Conservation (phyloP, 2,113 vertebrate genomes). For the Haemorhous mexicanus region DNA sequence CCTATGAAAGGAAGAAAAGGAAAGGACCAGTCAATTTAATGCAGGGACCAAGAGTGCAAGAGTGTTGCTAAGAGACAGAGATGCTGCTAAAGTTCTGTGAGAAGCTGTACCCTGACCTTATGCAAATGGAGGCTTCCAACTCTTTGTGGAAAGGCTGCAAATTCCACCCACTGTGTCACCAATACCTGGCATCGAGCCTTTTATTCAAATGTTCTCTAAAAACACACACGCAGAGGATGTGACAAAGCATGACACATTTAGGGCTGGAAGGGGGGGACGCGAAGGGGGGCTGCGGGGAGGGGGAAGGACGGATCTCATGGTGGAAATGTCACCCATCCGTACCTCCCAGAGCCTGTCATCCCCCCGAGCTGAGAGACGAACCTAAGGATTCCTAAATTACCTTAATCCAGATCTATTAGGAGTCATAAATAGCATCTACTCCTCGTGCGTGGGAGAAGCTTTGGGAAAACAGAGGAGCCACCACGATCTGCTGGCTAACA, state of each 20-base stretch:
- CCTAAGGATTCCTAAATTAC: slow-evolving; percentile 70
- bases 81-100: slow-evolving; percentile 96
- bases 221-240: slow-evolving; percentile 78
- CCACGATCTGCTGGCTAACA: not conserved
- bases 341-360: slow-evolving; percentile 64
- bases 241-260: slow-evolving; percentile 79
- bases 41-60: slow-evolving; percentile 87
- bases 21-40: slow-evolving; percentile 92
- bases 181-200: slow-evolving; percentile 91
- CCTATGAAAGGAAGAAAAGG: slow-evolving; percentile 94
- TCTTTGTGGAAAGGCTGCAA: slow-evolving; percentile 88
- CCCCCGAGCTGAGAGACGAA: slow-evolving; percentile 37
- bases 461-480: not conserved
- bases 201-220: slow-evolving; percentile 86
- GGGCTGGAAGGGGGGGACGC: slow-evolving; percentile 40
- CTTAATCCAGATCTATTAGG: slow-evolving; percentile 72
- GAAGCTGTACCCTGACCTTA: slow-evolving; percentile 94
- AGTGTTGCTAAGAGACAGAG: slow-evolving; percentile 99
- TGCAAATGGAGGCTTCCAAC: slow-evolving; percentile 93
- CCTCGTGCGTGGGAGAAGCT: not conserved
- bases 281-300: not conserved
- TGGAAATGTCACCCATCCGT: slow-evolving; percentile 74
- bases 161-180: slow-evolving; percentile 86
- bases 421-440: slow-evolving; percentile 24
- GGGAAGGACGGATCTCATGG: slow-evolving; percentile 37